Evolutionary conservation across 2,113 vertebrate species (phyloP).

Genomic region (Macroglossus sobrinus): DNA sequence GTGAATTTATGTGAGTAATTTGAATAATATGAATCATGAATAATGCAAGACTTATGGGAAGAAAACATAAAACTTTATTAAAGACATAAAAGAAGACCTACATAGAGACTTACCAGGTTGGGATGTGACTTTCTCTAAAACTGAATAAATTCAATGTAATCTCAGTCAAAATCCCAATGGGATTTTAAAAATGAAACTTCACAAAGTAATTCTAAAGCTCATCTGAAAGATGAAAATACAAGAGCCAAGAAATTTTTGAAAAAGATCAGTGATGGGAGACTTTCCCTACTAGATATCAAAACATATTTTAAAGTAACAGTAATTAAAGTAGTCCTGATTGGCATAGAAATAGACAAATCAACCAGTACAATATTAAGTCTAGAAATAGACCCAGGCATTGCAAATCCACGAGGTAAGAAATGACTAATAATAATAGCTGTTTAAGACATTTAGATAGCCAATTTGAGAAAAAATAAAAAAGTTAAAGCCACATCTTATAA

Average conservation of each 20-base stretch:
- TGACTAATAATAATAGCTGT: neutral
- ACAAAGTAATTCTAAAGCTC: constrained; percentile 25
- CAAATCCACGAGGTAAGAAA: neutral
- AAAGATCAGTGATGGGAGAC: neutral
- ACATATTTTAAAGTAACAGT: constrained; percentile 1
- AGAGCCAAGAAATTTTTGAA: neutral
- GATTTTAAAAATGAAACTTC: constrained; percentile 21
- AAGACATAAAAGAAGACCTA: constrained; percentile 30
- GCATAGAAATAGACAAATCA: neutral
- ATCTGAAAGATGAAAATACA: neutral
- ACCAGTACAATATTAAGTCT: neutral
- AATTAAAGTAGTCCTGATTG: neutral
- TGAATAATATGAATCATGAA: constrained; percentile 43
- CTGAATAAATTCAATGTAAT: neutral
- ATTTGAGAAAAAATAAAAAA: neutral
- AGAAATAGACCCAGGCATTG: neutral
- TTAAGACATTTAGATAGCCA: neutral
- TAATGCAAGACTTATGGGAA: constrained; percentile 41
- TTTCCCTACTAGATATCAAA: neutral
- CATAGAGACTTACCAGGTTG: neutral
- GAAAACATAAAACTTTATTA: constrained; percentile 53
- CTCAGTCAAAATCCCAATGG: constrained; percentile 1
- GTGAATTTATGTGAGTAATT: constrained; percentile 32
- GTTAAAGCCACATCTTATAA: neutral
- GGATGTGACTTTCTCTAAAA: neutral